A percentile compares a stretch with the other conserved stretches of the same genome.
These are phyloP conservation scores for Clostera curtula DNA, from an alignment of 2,888 invertebrate species.

Conservation along the genomic window DNA sequence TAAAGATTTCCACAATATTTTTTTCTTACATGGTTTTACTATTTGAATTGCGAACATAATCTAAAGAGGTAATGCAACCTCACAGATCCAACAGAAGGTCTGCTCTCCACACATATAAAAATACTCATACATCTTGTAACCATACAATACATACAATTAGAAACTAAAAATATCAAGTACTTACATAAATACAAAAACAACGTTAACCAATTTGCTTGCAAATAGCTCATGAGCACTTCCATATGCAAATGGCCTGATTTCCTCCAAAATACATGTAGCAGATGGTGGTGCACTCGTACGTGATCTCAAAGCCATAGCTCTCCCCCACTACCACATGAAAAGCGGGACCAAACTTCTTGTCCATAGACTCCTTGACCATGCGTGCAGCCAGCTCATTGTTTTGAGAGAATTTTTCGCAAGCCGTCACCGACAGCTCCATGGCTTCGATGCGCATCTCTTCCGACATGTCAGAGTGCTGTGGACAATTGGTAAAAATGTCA, in stretches of 20 bases:
- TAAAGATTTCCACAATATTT: no score
- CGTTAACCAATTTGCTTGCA: not conserved
- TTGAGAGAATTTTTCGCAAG: slow-evolving; percentile 91
- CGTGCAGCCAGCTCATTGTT: slow-evolving; percentile 94
- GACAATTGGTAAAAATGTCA: no score
- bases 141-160: no score
- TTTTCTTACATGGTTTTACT: no score
- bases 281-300: slow-evolving; percentile 91
- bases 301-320: slow-evolving; percentile 94
- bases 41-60: no score
- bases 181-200: slow-evolving; percentile 1
- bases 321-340: slow-evolving; percentile 98
- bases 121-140: slow-evolving; percentile 9
- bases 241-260: slow-evolving; percentile 89
- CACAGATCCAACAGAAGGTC: no score
- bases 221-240: slow-evolving; percentile 85
- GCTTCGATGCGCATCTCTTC: slow-evolving; percentile 95
- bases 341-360: slow-evolving; percentile 95
- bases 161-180: slow-evolving; percentile 1
- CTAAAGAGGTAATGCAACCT: no score
- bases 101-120: slow-evolving; percentile 1
- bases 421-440: slow-evolving; percentile 92
- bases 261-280: slow-evolving; percentile 94
- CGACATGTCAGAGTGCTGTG: slow-evolving; percentile 92
- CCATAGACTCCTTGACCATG: slow-evolving; percentile 95